Base-by-base conservation (phyloP, 2,888 invertebrate species). In the Polydrusus cervinus region DNA sequence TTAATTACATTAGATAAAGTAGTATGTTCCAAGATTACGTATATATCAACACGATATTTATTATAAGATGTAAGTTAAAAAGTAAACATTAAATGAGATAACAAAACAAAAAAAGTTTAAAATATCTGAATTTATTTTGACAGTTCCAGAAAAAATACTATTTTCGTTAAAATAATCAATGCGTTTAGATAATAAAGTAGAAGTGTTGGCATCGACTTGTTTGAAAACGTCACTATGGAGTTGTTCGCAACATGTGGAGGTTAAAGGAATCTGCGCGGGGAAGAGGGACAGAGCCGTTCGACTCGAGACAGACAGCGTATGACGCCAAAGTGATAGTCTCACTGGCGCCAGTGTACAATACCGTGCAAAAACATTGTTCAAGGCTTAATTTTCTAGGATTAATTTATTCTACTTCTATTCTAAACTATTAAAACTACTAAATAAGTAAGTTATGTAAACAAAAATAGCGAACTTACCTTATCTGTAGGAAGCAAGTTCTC, bases 301-400 rank as follows among this genome's bases (percentile, higher is more conserved):
- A 65, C 69, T 64, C 69, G 71, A 74, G 77, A 77, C 84, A 87
- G 86, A 85, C 86, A 86, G 87, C 85, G 85, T 87, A 86, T 87
- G 87, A 87, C 87, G 87, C 87, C 87, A 87, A 85, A 85, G 86
- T 84, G 85, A 87, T 87, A 87, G 87, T 87, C 87, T 83, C 79
- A 84, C 81, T 86, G 87, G 87, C 87, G 87, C 87, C 87, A 86
- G 83, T 81, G 72, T 76, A 85, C 85, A 86, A 86, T 87, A 85
- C 86, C 85, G 85, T 84, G 84, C 86, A 86, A 86, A 87, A 87
- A 87, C 85, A 83, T 75, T 73, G 76, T 79, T 76, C 78, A 66
- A 77, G 74, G 74, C 60, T 57, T 71, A 73, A 76, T 74, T 62
- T 74, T 68, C 69, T 69, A 64, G 62, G 64, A 62, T 55, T 47